Percentiles rank a stretch among this genome's conserved stretches.
Conservation (phyloP, 2,888 invertebrate genomes). For the Empis stercorea region DNA sequence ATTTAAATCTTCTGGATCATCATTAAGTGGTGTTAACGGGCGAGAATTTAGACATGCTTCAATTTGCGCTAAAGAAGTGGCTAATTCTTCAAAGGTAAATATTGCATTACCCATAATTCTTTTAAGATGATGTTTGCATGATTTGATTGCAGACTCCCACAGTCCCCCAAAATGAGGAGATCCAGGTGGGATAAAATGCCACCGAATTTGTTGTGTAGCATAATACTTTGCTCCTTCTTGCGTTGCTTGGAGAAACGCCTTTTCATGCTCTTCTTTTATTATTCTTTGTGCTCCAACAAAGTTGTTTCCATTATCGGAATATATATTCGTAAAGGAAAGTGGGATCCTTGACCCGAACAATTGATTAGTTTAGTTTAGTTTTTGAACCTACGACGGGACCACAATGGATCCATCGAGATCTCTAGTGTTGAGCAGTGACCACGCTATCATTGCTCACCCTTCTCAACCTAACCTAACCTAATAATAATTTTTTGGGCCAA, state of each 20-base stretch:
- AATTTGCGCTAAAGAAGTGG: slow-evolving; percentile 16
- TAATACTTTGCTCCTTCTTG: background rate
- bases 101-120: slow-evolving; percentile 13
- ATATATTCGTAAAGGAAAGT: slow-evolving; percentile 13
- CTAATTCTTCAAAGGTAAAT: slow-evolving; percentile 18
- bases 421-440: too few relatives aligned
- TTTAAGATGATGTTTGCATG: slow-evolving; percentile 18
- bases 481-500: too few relatives aligned
- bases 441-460: too few relatives aligned
- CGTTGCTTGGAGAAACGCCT: too few relatives aligned
- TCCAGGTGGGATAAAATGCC: slow-evolving; percentile 12
- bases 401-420: too few relatives aligned
- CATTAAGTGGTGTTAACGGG: slow-evolving; percentile 12
- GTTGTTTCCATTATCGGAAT: slow-evolving; percentile 19
- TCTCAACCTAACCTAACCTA: too few relatives aligned
- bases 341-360: too few relatives aligned
- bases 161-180: slow-evolving; percentile 21
- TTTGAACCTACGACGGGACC: slow-evolving; percentile 4
- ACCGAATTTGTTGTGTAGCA: slow-evolving; percentile 13
- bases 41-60: slow-evolving; percentile 19
- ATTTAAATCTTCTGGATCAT: slow-evolving; percentile 3
- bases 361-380: slow-evolving; percentile 16
- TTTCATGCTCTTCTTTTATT: too few relatives aligned
- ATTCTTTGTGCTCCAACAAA: slow-evolving; percentile 16
- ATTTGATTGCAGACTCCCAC: slow-evolving; percentile 21